Evolutionary conservation across 2,113 vertebrate species (phyloP), one percentile per base, ranked within the genome.

Genomic region (Leptocoma aspasia): DNA sequence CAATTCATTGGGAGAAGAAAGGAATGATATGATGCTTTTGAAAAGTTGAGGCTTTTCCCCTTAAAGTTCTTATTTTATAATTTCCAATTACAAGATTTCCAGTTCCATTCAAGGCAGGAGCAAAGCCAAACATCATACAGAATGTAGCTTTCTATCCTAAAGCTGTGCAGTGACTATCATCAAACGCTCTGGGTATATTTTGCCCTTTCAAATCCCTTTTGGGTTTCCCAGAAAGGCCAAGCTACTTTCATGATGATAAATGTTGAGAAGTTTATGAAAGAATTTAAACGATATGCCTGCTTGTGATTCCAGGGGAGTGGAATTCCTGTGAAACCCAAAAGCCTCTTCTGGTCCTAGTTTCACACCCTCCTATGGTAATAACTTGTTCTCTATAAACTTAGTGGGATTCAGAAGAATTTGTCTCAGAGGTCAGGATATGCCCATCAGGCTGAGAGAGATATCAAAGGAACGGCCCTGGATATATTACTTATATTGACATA

Each of bases 131-230:
- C 10, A 47, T 31, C 35, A 47, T 5, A 64, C 5, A 75, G 64
- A 64, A 41, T 6, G 4, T 42, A 18, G 19, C 24, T 83, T 86
- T 42, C 47, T 83, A 59, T 69, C 61, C 63, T 54, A 89, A 71
- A 50, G n/a, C 28, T 63, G 10, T 44, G 28, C 2, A 2, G 33
- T 63, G 64, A 50, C 45, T 64, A 10, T 54, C 31, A 59, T 83
- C 72, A 59, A 81, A 63, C 39, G 16, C 26, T 90, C 37, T 44
- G 39, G 47, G 56, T 87, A 15, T 45, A 64, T 73, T 76, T 83
- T 90, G 79, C 82, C 71, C 59, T 94, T 97, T 92, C 52, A 94
- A 81, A 71, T 86, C 57, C 42, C 41, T 68, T 89, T 53, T 87
- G 70, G n/a, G 15, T n/a, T 22, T 87, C 15, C 35, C 41, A 47